Percentiles rank a stretch among this genome's conserved stretches.
Evolutionary conservation across 2,797 vertebrate genomes (phyloP).

Genomic region (Myiothlypis chrysogaster): DNA sequence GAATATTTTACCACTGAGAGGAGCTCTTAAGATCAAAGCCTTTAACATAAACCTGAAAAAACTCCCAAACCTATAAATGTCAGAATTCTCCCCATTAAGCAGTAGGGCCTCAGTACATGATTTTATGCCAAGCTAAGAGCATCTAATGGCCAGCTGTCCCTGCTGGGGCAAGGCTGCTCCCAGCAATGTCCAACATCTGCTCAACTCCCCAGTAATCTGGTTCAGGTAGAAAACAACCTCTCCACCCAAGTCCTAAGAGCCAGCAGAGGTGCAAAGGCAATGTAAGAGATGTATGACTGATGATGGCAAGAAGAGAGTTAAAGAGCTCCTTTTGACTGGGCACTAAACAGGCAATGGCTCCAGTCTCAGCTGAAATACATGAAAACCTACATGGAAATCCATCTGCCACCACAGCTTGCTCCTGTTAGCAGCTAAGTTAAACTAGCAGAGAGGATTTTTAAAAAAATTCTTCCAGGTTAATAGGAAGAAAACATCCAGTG

Average conservation of each 20-base stretch:
- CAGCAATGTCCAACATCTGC: not conserved
- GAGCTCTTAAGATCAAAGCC: not conserved
- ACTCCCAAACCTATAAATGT: accelerated
- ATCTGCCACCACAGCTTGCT: not conserved
- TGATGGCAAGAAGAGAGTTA: not conserved
- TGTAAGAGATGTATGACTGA: not conserved
- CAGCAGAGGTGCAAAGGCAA: not conserved
- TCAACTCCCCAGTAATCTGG: not conserved
- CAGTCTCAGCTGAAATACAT: not conserved
- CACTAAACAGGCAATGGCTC: not conserved
- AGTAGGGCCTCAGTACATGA: not conserved
- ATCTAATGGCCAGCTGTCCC: not conserved
- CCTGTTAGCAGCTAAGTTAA: not conserved
- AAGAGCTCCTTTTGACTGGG: not conserved
- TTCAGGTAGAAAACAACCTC: not conserved
- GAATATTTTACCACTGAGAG: not conserved
- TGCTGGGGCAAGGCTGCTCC: not conserved
- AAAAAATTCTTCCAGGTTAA: not conserved
- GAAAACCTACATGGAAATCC: not conserved
- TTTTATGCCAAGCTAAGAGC: not conserved
- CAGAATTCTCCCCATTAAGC: not conserved
- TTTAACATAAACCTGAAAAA: not conserved
- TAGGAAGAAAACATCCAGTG: not conserved
- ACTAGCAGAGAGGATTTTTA: not conserved
- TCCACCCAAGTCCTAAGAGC: not conserved